Base-by-base conservation (phyloP, 2,113 vertebrate genomes). In the Phycodurus eques region DNA sequence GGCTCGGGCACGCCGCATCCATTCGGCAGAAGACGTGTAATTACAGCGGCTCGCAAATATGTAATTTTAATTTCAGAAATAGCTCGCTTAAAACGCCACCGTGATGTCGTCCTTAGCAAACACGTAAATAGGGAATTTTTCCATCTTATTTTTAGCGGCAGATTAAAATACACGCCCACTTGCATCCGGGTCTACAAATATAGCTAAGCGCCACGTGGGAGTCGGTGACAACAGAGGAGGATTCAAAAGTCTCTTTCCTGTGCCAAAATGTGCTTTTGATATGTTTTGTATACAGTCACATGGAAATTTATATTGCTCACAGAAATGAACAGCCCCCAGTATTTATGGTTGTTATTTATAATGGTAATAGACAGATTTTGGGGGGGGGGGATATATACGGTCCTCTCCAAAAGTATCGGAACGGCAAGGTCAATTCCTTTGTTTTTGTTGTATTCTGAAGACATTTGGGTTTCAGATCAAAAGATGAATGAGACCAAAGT, bases 111-210 rank as follows among this genome's bases (percentile, higher is more conserved):
- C 35, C 10, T 4, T 68, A 35, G 31, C 67, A 68, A 54, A 54
- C 49, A 35, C 49, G 67, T 68, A 68, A 68, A 68, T 68, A 68
- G 67, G 31, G 67, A 35, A 68, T 54, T 42, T 54, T 68, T 68
- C 47, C 47, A 5, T 33, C 19, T 39, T 68, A 54, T 56, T 68
- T 68, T 68, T 42, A 68, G 67, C 31, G 12, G 11, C 5, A 3
- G 49, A 54, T 39, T 54, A 20, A 54, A 42, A 42, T 20, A 7
- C 17, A 14, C 17, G 8, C 51, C 49, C 49, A 42, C 49, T 68
- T 8, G 19, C 33, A 54, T 68, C 49, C 49, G 19, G 27, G 27
- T 68, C 17, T 14, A 54, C 49, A 39, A 47, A 47, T 31, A 47
- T 66, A 66, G 43, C 13, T 0, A 14, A 27, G 64, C 3, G 22